Base-by-base conservation (phyloP, 1,140 invertebrate species). In the Musca vetustissima region DNA sequence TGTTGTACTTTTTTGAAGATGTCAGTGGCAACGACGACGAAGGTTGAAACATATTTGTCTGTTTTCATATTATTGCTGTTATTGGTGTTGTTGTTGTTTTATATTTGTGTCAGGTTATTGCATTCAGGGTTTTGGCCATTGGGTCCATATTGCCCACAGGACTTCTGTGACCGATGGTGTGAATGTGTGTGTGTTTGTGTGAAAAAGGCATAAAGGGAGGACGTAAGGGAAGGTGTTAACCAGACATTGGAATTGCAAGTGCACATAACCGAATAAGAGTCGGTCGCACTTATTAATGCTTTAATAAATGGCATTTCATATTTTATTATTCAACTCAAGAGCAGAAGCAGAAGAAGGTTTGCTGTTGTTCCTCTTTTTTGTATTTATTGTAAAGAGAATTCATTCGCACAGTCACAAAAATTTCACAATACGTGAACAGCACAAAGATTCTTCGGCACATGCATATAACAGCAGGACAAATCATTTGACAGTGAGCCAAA, bases 281-380 rank as follows among this genome's bases (percentile, higher is more conserved):
- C n/a, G n/a, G 73, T 79, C 75, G 77, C 77, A 79, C 77, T 79
- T 79, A 79, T 79, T 79, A 79, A 79, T 79, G 77, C 77, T 79
- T 69, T 79, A 79, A 79, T 79, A 79, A 79, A 79, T 79, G 77
- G 77, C 77, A 79, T 79, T 79, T 79, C 77, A 79, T 79, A 79
- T 79, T 79, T 77, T 65, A 79, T 79, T 79, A 79, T 79, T 79
- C 75, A 73, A 43, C 73, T 73, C 74, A 72, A 74, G 28, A 48
- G 47, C 21, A 65, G 47, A 65, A 48, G n/a, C n/a, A n/a, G n/a
- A 28, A 28, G 28, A n/a, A n/a, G n/a, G n/a, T n/a, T n/a, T n/a
- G n/a, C n/a, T n/a, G n/a, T n/a, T 52, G 13, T 52, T 43, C 13
- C 13, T 43, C 13, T 13, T 43, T 6, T 43, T 43, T 43, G 6